phyloP scores from a whole-genome alignment of 2,113 vertebrate species.

The Nipponia nippon region DNA sequence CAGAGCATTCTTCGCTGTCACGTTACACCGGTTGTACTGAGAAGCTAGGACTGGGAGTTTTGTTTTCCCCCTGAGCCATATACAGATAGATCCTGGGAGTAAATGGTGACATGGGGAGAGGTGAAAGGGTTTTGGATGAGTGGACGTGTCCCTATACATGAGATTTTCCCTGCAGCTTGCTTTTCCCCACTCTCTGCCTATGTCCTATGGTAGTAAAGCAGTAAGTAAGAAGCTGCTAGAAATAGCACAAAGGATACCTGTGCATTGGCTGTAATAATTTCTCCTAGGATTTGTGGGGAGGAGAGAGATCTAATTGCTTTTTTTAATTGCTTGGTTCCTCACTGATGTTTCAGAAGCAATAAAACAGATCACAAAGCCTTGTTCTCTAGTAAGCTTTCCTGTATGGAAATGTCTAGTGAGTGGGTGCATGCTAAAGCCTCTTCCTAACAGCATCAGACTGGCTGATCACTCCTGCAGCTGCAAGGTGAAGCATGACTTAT shows the following conservation, averaged over 20 bases:
- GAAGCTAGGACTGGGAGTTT: not conserved
- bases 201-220: not conserved
- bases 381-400: not conserved
- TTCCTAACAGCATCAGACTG: not conserved
- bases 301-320: not conserved
- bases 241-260: not conserved
- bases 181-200: not conserved
- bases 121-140: not conserved
- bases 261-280: not conserved
- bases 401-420: not conserved
- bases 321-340: not conserved
- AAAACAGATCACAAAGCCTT: not conserved
- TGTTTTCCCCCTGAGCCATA: not conserved
- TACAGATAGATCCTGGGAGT: not conserved
- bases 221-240: not conserved
- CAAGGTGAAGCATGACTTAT: not conserved
- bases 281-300: not conserved
- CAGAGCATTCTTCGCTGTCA: not conserved
- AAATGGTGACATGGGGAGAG: not conserved
- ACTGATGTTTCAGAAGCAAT: not conserved
- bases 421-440: not conserved
- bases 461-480: not conserved
- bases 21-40: not conserved
- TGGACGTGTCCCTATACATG: accelerated
- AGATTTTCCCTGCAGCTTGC: not conserved